A percentile compares a stretch with the other conserved stretches of the same genome.
Evolutionary conservation across 1,140 invertebrate species (phyloP).

Genomic region (Asobara japonica): DNA sequence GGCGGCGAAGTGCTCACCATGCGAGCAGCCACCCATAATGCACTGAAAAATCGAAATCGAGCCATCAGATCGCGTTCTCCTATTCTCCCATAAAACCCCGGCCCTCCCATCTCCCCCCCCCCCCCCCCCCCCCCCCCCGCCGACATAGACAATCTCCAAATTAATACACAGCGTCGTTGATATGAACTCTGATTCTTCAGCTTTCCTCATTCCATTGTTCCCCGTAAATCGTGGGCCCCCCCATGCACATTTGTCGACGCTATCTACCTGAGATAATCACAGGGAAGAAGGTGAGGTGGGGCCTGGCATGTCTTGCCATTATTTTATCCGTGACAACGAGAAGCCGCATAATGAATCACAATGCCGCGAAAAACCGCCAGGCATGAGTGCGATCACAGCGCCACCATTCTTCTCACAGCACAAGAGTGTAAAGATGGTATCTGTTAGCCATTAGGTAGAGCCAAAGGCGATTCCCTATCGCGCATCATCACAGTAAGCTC

Average conservation of each 20-base stretch:
- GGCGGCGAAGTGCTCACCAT: too few relatives aligned
- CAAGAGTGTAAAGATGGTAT: not conserved
- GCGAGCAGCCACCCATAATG: too few relatives aligned
- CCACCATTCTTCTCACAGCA: not conserved
- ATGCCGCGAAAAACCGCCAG: not conserved
- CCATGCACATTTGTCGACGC: slow-evolving; percentile 30
- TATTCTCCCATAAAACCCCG: too few relatives aligned
- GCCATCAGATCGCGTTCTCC: too few relatives aligned
- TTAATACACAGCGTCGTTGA: slow-evolving; percentile 17
- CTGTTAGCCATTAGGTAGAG: not conserved
- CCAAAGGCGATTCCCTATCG: not conserved
- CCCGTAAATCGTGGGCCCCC: not conserved
- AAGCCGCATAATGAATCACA: slow-evolving; percentile 30
- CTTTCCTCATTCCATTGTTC: slow-evolving; percentile 17
- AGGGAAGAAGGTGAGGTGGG: not conserved
- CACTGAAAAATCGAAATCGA: too few relatives aligned
- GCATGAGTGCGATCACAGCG: not conserved
- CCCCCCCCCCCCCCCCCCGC: not conserved
- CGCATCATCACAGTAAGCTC: slow-evolving; percentile 1
- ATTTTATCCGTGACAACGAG: slow-evolving; percentile 14
- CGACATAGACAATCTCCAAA: not conserved
- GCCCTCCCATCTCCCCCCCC: too few relatives aligned
- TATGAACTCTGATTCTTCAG: not conserved
- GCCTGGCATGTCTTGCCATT: slow-evolving; percentile 9
- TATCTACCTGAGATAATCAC: slow-evolving; percentile 28